Evolutionary conservation across 2,888 invertebrate species (phyloP).

Genomic region (Drosophila putrida): DNA sequence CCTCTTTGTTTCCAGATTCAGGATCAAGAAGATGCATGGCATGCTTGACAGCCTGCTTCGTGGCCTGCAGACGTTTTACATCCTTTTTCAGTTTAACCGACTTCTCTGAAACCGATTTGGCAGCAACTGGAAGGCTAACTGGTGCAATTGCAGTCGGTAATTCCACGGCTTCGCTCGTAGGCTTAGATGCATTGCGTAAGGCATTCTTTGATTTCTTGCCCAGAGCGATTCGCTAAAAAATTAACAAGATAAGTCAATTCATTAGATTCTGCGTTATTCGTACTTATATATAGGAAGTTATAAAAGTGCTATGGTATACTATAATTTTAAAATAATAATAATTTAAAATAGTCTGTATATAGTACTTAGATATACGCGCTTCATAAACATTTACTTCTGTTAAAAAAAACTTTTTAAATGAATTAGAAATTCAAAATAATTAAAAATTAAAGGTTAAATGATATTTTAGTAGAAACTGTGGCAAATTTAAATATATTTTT

Average conservation of each 20-base stretch:
- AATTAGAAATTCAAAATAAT: too few relatives aligned
- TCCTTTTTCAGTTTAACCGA: constrained; percentile 41
- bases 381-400: too few relatives aligned
- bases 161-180: not conserved
- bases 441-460: too few relatives aligned
- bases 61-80: constrained; percentile 64
- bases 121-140: not conserved
- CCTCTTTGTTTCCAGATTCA: constrained; percentile 17
- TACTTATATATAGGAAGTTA: too few relatives aligned
- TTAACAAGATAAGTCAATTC: not conserved
- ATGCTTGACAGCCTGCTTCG: constrained; percentile 46
- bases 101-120: not conserved
- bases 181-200: not conserved
- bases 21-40: constrained; percentile 50
- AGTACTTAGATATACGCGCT: too few relatives aligned
- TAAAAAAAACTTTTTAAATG: too few relatives aligned
- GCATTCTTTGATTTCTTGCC: constrained; percentile 23
- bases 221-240: constrained; percentile 58
- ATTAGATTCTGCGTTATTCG: not conserved
- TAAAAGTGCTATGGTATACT: too few relatives aligned
- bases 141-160: not conserved
- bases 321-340: too few relatives aligned
- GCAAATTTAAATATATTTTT: not conserved
- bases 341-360: too few relatives aligned
- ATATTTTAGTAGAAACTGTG: too few relatives aligned